Evolutionary conservation across 2,888 invertebrate genomes (phyloP), one percentile per base, ranked within the genome.

Genomic region (Plebejus argus): DNA sequence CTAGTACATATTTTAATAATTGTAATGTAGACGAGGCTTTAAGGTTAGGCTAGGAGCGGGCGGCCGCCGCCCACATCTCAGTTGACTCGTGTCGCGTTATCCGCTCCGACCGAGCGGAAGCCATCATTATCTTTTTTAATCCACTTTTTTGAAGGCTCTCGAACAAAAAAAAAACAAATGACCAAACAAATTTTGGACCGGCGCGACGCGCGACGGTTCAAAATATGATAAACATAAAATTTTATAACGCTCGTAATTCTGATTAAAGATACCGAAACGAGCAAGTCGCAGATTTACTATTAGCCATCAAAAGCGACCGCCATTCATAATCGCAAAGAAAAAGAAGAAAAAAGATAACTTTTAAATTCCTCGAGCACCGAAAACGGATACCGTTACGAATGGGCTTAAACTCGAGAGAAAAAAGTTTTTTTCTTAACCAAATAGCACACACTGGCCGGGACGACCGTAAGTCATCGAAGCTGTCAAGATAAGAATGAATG

Each of bases 401-500:
- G 87, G 84, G 90, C 90, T 92, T 91, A 90, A 91, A 91, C 85
- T 88, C 88, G 90, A 90, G 90, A 86, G 83, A 79, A 80, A 82
- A 79, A 79, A 78, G 76, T 81, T 81, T 83, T 84, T 88, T 88
- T 89, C 88, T 89, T 86, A 86, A 89, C 86, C 88, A 89, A 92
- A 92, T 89, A 90, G 89, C 88, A 91, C 88, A 91, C 90, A 90
- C 89, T 88, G 87, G 83, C 86, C 86, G 87, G 87, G 86, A 84
- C 85, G 84, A 86, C 84, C 91, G 92, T 94, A 93, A 92, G 90
- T 94, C 93, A 94, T 93, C 92, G 90, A 89, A 90, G 88, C 92
- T 94, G 93, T 92, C 93, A 91, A 92, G 93, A 93, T 93, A 93
- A 93, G 91, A 93, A 91, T 91, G 92, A 92, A 86, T 90, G 92